Base-by-base conservation (phyloP, 2,888 invertebrate genomes). In the Hirudinaria manillensis region DNA sequence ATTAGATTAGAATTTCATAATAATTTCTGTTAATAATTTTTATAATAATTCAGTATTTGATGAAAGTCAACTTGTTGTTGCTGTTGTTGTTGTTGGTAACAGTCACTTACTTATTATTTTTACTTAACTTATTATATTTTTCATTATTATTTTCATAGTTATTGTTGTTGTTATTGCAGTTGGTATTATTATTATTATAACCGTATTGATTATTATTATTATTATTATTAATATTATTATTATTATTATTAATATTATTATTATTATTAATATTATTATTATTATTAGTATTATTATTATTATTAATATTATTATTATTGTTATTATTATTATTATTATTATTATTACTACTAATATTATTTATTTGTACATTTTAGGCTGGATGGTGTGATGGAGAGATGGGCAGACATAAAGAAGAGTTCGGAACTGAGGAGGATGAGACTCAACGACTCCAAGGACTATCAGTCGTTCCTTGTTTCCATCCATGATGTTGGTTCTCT, bases 361-460 rank as follows among this genome's bases (percentile, higher is more conserved):
- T 61, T 7, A 16, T 61, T 27, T 29, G 2, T 61, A 21, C 10
- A 13, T 27, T 27, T 7, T n/a, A 73, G 73, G 38, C 38, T 73
- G 1, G 65, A 88, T 2, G 89, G 89, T 2, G 89, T 94, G 67
- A 80, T 86, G 70, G 82, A 83, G 21, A 79, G 85, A 61, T 82
- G 85, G 73, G 81, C 83, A 51, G 83, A 84, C 71, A 82, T 87
- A 74, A 84, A 85, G 79, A 79, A 81, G 38, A 75, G 78, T 0
- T 81, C 82, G 3, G 74, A 79, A 21, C 80, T 80, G 34, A 77
- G 84, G n/a, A 76, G 80, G 32, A 78, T 80, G 36, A 84, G 82
- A 76, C 79, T 85, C 29, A 80, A 81, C 6, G 83, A 84, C 70
- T 83, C 85, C 0, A 79, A 81, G 19, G 83, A 83, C 76, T 84